Base-by-base conservation (phyloP, 2,797 vertebrate genomes). In the Caiman crocodilus region DNA sequence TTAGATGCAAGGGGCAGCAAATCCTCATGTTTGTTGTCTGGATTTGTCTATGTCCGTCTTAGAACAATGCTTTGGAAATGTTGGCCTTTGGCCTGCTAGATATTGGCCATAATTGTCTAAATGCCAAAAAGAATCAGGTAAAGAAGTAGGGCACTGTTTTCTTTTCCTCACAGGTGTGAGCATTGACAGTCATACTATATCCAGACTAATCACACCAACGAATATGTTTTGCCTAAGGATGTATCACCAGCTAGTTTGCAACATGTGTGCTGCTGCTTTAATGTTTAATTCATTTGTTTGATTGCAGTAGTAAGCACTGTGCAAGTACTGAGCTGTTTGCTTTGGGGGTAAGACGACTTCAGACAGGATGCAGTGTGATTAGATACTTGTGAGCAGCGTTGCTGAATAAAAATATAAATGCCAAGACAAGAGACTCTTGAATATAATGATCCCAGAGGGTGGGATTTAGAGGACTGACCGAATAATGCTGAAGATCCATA, bases 361-460 rank as follows among this genome's bases (percentile, higher is more conserved):
- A 67, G 85, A 69, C 67, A 90, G 82, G 64, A 94, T 86, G 63
- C 6, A 30, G 56, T 55, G 23, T 91, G 90, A 96, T 90, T 76
- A 90, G 86, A 32, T 85, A 81, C 81, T 93, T 92, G 79, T 76
- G 56, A 90, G 76, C 30, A 76, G 65, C 73, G 64, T 60, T 90
- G 86, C 90, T 94, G 82, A 90, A 25, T 87, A 60, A 93, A 92
- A 94, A 87, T 77, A 65, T 60, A 91, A 94, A 86, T 0, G 2
- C 1, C 1, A 76, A 89, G 63, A 73, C 65, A 91, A 95, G 91
- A 95, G 77, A 10, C 81, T 76, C 90, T 92, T 90, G 80, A 91
- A 95, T 57, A 71, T 93, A 90, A 93, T 90, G 63, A 82, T 92
- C 87, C 15, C 92, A 83, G 89, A 76, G 75, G 79, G 79, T 89